Evolutionary conservation across 1,140 invertebrate species (phyloP).

Genomic region (Dufourea novaeangliae): DNA sequence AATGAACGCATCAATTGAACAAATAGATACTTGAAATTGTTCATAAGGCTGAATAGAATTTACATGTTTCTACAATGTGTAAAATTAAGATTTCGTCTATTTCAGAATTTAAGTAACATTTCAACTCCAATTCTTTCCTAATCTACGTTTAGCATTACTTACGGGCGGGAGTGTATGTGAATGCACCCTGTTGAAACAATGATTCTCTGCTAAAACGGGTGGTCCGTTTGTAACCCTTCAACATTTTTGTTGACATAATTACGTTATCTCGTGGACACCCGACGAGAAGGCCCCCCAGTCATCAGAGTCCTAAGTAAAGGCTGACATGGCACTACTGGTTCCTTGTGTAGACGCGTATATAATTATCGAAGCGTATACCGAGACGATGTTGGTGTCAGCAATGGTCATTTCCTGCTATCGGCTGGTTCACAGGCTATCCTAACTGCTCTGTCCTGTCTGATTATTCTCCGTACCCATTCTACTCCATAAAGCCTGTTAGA

Average conservation of each 20-base stretch:
- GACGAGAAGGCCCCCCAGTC: constrained; percentile 46
- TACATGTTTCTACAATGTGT: too few species aligned
- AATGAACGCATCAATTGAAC: too few species aligned
- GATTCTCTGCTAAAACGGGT: not conserved
- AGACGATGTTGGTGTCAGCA: constrained; percentile 69
- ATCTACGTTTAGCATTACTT: too few species aligned
- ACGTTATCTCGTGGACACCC: constrained; percentile 23
- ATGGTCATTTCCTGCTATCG: constrained; percentile 73
- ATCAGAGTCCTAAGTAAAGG: constrained; percentile 76
- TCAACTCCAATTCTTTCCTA: too few species aligned
- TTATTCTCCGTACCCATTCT: constrained; percentile 53
- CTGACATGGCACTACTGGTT: constrained; percentile 70
- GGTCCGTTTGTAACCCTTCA: not conserved
- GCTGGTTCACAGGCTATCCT: constrained; percentile 64
- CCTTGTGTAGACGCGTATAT: constrained; percentile 70
- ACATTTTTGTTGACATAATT: constrained; percentile 36
- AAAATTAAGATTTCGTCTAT: too few species aligned
- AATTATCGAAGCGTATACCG: constrained; percentile 72
- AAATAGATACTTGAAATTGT: too few species aligned
- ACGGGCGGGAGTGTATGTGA: too few species aligned
- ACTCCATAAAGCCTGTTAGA: constrained; percentile 48
- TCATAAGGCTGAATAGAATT: too few species aligned
- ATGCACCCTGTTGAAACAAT: not conserved
- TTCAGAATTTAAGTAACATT: too few species aligned
- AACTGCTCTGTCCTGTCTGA: constrained; percentile 64